Evolutionary conservation across 2,113 vertebrate species (phyloP), one percentile per base, ranked within the genome.

Genomic region (Neolamprologus sp.): DNA sequence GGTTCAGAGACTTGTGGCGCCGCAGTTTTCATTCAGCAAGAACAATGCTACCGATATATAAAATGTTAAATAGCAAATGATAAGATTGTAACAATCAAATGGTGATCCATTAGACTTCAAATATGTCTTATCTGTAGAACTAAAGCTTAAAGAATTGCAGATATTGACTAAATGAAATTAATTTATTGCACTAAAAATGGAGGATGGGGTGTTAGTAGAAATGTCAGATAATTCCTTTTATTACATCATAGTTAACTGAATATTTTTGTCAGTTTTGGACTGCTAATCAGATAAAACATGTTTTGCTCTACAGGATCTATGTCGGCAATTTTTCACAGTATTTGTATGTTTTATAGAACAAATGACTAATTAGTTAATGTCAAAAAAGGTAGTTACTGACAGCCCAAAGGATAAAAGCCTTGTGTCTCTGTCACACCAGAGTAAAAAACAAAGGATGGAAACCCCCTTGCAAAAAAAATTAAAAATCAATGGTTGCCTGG

Each of bases 341-440:
- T 71, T 16, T 73, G 40, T 1, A 73, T 73, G 37, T 73, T 45
- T 71, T 45, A 71, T 26, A 71, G 37, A 45, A 45, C 37, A 73
- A 23, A 45, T 9, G 12, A 73, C 13, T 42, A 73, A 73, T 26
- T 73, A 17, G 2, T 45, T 45, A 3, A 45, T 26, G 8, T 73
- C 12, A 45, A 26, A 60, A 40, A 42, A 42, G n/a, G 65, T 71
- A 14, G 7, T 42, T 42, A 71, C 37, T 17, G 37, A 40, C 71
- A 75, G 23, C 0, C 42, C 6, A 47, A n/a, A 37, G 33, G 6
- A 65, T 7, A 65, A 65, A 65, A 37, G 60, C 60, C 0, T n/a
- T 12, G 60, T n/a, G 30, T 65, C 6, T 65, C 60, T 65, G 60
- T 37, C 4, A 65, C 33, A 37, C 10, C 60, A 65, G 4, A 71